These are phyloP conservation scores for Andricus curvator DNA, from an alignment of 2,888 invertebrate genomes.

Conservation along the genomic window DNA sequence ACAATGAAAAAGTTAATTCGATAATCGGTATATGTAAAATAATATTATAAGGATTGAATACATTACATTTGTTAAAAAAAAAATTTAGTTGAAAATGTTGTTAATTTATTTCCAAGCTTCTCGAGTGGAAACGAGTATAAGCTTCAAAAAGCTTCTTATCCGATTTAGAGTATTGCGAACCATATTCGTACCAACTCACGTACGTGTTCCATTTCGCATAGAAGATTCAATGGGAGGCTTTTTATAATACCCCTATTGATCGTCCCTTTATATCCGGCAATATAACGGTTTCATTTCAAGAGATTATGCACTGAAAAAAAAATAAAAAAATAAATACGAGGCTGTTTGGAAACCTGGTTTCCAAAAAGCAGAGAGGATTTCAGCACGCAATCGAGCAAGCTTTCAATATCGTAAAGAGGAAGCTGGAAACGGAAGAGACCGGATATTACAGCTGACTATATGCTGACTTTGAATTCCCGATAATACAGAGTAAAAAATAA, in stretches of 20 bases:
- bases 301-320: background rate
- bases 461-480: background rate
- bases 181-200: too few species aligned
- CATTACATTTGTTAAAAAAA: too few species aligned
- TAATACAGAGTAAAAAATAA: background rate
- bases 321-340: background rate
- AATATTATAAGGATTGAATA: too few species aligned
- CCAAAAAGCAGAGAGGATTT: conserved; percentile 7
- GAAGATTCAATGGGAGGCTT: background rate
- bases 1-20: too few species aligned
- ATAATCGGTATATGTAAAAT: too few species aligned
- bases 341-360: background rate
- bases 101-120: too few species aligned
- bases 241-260: background rate
- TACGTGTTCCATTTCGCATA: background rate
- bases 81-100: too few species aligned
- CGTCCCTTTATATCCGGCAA: background rate
- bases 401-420: background rate
- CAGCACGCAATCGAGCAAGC: conserved; percentile 2
- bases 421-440: background rate
- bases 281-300: conserved; percentile 9
- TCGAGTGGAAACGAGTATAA: too few species aligned
- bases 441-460: conserved; percentile 1
- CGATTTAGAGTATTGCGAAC: too few species aligned
- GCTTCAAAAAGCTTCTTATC: too few species aligned